A percentile compares a stretch with the other conserved stretches of the same genome.
Evolutionary conservation across 2,888 invertebrate species (phyloP).

Genomic region (Ectemnius cavifrons): DNA sequence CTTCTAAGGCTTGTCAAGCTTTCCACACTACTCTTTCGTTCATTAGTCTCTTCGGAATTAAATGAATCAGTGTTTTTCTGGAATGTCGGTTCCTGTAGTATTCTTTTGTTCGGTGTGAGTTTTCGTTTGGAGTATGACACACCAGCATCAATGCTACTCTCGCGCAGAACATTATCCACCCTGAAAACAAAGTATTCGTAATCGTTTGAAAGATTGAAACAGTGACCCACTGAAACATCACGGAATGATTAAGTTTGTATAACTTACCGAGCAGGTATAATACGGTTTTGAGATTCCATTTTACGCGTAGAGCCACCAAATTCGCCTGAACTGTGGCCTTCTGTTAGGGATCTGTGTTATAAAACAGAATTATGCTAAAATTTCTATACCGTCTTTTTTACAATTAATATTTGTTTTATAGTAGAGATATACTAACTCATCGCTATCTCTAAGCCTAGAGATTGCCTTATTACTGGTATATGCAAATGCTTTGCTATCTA

Average conservation of each 20-base stretch:
- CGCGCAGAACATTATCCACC: constrained; percentile 71
- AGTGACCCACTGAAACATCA: too few relatives aligned
- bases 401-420: background rate
- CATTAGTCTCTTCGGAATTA: constrained; percentile 69
- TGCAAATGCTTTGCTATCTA: constrained; percentile 35
- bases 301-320: constrained; percentile 47
- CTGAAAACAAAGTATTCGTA: constrained; percentile 57
- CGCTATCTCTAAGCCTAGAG: constrained; percentile 40
- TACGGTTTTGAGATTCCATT: constrained; percentile 60
- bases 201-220: background rate
- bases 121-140: constrained; percentile 74
- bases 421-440: constrained; percentile 38
- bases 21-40: constrained; percentile 80
- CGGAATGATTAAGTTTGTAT: background rate
- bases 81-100: constrained; percentile 74
- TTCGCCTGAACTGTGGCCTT: constrained; percentile 53
- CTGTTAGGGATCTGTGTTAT: constrained; percentile 39
- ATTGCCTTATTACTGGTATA: constrained; percentile 38
- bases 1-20: constrained; percentile 79
- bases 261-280: constrained; percentile 45
- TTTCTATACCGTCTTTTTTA: background rate
- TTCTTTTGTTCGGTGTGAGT: constrained; percentile 72
- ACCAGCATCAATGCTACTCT: constrained; percentile 69
- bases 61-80: constrained; percentile 67
- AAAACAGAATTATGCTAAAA: constrained; percentile 17